phyloP scores from a whole-genome alignment of 2,797 vertebrate species.

The Clarias laeviceps region DNA sequence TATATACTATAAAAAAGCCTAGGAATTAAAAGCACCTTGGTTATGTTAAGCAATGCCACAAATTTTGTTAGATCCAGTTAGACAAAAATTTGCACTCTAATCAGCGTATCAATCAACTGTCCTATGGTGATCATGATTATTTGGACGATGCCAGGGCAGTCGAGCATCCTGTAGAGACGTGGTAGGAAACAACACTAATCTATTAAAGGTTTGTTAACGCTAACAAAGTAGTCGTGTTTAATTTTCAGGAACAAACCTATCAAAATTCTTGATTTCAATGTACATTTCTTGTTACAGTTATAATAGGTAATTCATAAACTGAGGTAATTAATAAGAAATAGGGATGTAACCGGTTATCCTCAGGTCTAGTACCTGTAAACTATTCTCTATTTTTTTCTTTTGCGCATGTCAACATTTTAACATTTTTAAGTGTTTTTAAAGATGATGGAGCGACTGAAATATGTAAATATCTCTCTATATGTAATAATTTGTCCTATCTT shows the following conservation, averaged over 20 bases:
- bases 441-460: slow-evolving; percentile 8
- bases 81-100: slow-evolving; percentile 12
- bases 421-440: slow-evolving; percentile 31
- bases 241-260: not conserved
- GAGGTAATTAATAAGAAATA: not conserved
- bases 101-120: not conserved
- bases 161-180: not conserved
- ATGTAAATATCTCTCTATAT: slow-evolving; percentile 49
- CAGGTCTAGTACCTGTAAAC: not conserved
- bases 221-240: not conserved
- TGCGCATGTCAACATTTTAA: slow-evolving; percentile 6
- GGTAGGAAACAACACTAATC: not conserved
- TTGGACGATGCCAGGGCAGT: not conserved
- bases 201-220: slow-evolving; percentile 8
- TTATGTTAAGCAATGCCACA: slow-evolving; percentile 1
- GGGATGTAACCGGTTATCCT: not conserved
- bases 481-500: slow-evolving; percentile 41
- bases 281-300: not conserved
- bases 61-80: not conserved
- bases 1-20: not conserved
- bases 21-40: slow-evolving; percentile 25
- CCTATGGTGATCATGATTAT: slow-evolving; percentile 1
- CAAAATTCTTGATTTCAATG: not conserved
- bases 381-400: not conserved
- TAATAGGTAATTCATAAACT: not conserved